These are phyloP conservation scores for Phyllostomus discolor DNA, from an alignment of 2,113 vertebrate species.

Conservation along the genomic window DNA sequence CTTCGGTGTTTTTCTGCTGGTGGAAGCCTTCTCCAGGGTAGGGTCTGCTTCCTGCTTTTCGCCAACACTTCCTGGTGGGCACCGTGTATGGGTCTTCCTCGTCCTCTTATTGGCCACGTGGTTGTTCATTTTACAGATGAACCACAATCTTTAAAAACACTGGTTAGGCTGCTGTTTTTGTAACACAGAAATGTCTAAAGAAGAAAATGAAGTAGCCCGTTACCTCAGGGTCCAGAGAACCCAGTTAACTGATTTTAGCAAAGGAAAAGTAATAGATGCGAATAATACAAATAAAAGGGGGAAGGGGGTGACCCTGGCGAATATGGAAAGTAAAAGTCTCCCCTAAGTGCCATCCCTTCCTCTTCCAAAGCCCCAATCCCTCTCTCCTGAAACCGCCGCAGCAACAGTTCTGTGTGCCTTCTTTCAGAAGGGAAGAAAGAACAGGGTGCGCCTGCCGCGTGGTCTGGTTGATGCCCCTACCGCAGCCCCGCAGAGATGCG, in stretches of 20 bases:
- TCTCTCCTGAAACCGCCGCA: neutral
- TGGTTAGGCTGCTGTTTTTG: neutral
- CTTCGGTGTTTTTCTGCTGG: neutral
- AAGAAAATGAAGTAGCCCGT: neutral
- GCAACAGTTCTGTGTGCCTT: neutral
- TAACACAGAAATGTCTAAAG: neutral
- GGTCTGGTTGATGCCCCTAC: neutral
- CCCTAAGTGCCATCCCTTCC: neutral
- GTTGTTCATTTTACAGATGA: neutral
- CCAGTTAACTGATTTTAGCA: neutral
- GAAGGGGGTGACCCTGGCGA: neutral
- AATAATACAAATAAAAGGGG: neutral
- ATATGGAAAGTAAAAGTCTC: neutral
- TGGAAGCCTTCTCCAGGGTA: rapidly evolving
- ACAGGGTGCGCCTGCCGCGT: neutral
- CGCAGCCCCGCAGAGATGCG: rapidly evolving
- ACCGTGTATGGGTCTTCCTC: neutral
- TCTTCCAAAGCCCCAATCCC: neutral
- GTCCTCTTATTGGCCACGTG: neutral
- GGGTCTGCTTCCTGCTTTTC: neutral
- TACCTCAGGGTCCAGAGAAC: neutral
- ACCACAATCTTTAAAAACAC: neutral
- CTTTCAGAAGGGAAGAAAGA: neutral
- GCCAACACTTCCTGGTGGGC: too few species aligned
- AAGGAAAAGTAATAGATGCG: neutral